phyloP scores from a whole-genome alignment of 2,797 vertebrate species.

The Ateles fusciceps region DNA sequence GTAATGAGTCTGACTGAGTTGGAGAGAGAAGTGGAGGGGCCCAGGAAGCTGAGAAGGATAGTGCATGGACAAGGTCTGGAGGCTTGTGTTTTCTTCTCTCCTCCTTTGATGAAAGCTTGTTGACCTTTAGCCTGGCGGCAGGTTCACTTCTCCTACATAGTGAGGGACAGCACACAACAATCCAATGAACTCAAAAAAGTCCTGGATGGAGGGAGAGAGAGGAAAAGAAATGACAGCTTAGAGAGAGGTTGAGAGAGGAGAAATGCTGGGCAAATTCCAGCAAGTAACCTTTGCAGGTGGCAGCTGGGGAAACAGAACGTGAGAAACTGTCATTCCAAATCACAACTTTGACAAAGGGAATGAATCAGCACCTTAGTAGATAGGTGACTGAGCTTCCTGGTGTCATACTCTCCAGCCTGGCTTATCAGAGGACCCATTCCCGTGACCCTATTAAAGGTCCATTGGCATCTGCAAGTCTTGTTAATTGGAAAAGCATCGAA shows the following conservation, averaged over 20 bases:
- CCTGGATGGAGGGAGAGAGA: not conserved
- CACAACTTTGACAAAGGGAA: slow-evolving; percentile 48
- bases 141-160: not conserved
- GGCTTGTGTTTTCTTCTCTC: not conserved
- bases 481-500: slow-evolving; percentile 67
- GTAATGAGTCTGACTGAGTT: not conserved
- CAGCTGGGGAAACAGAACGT: slow-evolving; percentile 71
- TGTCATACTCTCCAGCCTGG: not conserved
- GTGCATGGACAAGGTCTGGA: no score
- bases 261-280: slow-evolving; percentile 55
- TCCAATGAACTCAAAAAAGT: not conserved
- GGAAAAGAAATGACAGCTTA: not conserved
- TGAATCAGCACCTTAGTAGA: slow-evolving; percentile 51
- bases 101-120: not conserved
- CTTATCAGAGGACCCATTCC: slow-evolving; percentile 65
- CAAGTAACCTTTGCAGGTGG: slow-evolving; percentile 71
- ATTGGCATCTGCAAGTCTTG: slow-evolving; percentile 20
- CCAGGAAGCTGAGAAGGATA: not conserved
- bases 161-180: not conserved
- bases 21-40: not conserved
- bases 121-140: not conserved
- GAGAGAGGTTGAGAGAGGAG: slow-evolving; percentile 5
- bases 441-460: slow-evolving; percentile 52
- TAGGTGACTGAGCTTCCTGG: not conserved
- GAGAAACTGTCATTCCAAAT: slow-evolving; percentile 69